phyloP scores from a whole-genome alignment of 2,888 invertebrate genomes.

The Gastracanthus pulcherrimus region DNA sequence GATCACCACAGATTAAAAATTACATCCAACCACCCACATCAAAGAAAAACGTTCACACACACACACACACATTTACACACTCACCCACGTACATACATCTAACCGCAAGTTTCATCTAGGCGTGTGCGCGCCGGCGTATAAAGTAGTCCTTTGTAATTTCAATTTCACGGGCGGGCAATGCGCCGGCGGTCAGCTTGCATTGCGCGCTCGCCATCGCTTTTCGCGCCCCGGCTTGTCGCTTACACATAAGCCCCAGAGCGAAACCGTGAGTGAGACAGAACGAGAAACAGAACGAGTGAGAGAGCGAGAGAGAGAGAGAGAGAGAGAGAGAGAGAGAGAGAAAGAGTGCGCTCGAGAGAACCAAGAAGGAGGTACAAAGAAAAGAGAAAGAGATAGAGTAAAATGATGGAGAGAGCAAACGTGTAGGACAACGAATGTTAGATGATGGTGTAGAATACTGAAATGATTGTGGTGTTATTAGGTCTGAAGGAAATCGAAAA shows the following conservation, averaged over 20 bases:
- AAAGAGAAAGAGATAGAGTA: too few species aligned
- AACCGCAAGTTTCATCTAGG: conserved; percentile 26
- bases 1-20: too few species aligned
- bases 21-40: too few species aligned
- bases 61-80: background rate
- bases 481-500: too few species aligned
- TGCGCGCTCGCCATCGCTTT: conserved; percentile 45
- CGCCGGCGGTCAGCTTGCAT: conserved; percentile 66
- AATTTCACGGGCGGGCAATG: conserved; percentile 66
- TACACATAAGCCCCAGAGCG: conserved; percentile 16
- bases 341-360: background rate
- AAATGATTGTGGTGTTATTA: too few species aligned
- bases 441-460: too few species aligned
- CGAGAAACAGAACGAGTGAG: background rate
- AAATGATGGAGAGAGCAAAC: too few species aligned
- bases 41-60: conserved; percentile 22
- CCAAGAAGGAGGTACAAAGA: too few species aligned
- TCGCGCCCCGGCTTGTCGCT: conserved; percentile 35
- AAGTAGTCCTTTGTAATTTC: conserved; percentile 65
- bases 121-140: background rate
- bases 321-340: background rate
- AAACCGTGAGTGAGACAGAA: background rate
- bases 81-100: background rate
- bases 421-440: too few species aligned
- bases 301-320: background rate